Conservation (phyloP, 2,113 vertebrate species). For the Melanocharis versteri region DNA sequence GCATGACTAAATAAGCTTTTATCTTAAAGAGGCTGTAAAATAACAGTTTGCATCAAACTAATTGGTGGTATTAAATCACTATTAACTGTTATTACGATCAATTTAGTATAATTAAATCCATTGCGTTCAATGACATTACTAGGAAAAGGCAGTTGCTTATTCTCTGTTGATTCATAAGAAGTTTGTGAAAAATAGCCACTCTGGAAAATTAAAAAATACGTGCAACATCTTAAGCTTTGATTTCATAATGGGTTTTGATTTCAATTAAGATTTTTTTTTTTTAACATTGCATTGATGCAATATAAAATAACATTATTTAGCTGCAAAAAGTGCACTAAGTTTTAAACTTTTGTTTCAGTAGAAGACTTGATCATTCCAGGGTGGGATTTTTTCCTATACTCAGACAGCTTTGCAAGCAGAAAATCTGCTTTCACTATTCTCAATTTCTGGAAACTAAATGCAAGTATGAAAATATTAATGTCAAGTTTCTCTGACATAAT, state of each 20-base stretch:
- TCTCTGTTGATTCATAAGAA: not conserved
- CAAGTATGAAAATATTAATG: not conserved
- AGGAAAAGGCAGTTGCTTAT: not conserved
- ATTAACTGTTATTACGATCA: conserved; percentile 40
- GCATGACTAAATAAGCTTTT: conserved; percentile 22
- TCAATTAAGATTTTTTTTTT: not conserved
- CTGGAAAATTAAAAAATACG: not conserved
- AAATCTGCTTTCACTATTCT: not conserved
- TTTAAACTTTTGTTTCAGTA: not conserved
- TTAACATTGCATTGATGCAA: not conserved
- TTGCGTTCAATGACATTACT: not conserved
- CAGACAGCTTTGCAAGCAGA: not conserved
- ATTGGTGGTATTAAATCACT: conserved; percentile 11
- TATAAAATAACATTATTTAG: not conserved
- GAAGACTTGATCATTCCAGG: not conserved
- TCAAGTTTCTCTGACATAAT: not conserved
- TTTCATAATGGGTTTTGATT: not conserved
- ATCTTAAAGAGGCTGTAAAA: conserved; percentile 26
- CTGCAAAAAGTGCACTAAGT: not conserved
- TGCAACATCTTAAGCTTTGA: not conserved
- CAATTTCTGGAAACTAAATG: not conserved
- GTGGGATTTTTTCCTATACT: not conserved
- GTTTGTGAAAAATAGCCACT: not conserved
- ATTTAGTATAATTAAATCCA: conserved; percentile 44
- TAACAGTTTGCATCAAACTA: conserved; percentile 20